Conservation (phyloP, 2,797 vertebrate genomes). For the Tragelaphus eurycerus region DNA sequence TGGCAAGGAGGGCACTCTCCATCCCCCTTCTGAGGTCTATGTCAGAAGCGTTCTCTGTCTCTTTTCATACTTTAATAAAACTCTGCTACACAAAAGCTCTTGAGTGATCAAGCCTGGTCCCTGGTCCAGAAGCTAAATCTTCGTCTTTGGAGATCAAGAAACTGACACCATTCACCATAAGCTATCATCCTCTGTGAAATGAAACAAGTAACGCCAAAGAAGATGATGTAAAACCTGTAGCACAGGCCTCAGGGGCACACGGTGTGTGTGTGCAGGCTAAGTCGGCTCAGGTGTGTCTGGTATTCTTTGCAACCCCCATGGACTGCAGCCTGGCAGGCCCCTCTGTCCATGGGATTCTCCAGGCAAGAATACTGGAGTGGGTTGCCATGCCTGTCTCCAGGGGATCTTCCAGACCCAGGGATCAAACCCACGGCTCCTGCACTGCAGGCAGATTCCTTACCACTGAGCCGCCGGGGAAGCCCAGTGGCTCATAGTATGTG, state of each 20-base stretch:
- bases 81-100: not conserved
- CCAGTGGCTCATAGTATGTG: too few relatives aligned
- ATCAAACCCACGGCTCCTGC: not conserved
- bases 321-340: not conserved
- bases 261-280: not conserved
- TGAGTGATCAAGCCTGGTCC: not conserved
- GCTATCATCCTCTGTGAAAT: not conserved
- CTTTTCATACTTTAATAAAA: not conserved
- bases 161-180: not conserved
- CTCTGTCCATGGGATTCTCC: not conserved
- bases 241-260: rapidly evolving
- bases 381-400: not conserved
- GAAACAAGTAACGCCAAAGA: not conserved
- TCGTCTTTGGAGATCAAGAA: not conserved
- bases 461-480: not conserved
- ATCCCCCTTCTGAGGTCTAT: not conserved
- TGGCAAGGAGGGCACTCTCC: not conserved
- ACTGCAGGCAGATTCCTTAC: not conserved
- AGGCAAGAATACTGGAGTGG: not conserved
- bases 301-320: not conserved
- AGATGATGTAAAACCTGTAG: rapidly evolving
- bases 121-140: not conserved
- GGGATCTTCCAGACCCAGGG: not conserved
- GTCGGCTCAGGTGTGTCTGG: not conserved
- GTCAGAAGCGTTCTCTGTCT: not conserved